These are phyloP conservation scores for Exaiptasia diaphana DNA, from an alignment of 64 coral and sea anemone species.

Conservation along the genomic window DNA sequence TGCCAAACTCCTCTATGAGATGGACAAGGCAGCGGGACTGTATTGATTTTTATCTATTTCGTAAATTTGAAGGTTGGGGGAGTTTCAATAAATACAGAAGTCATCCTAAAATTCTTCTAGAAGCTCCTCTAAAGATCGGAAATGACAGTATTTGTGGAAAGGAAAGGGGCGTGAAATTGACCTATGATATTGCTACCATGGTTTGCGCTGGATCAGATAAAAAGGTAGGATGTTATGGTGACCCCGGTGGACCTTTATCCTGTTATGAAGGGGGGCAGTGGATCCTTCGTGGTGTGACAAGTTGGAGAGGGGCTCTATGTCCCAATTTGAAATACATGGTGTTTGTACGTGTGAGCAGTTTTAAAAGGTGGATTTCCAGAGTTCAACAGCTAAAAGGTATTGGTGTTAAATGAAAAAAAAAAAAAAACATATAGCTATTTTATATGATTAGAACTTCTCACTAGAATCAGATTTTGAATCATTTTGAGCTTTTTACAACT, in stretches of 20 bases:
- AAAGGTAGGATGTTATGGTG: conserved; percentile 52
- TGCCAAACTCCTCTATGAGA: too few species aligned
- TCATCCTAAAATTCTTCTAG: conserved; percentile 22
- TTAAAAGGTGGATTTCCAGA: conserved; percentile 43
- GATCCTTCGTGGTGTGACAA: conserved; percentile 46
- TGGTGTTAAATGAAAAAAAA: too few species aligned
- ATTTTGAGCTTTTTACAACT: too few species aligned
- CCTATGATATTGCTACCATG: conserved; percentile 3
- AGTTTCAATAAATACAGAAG: background rate
- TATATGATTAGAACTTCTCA: too few species aligned
- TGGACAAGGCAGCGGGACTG: too few species aligned
- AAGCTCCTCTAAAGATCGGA: conserved; percentile 30
- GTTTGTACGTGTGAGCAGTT: conserved; percentile 61
- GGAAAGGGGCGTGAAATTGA: conserved; percentile 3
- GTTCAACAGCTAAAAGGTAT: too few species aligned
- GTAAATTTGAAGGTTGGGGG: conserved; percentile 50
- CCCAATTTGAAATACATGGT: conserved; percentile 49
- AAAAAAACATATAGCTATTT: too few species aligned
- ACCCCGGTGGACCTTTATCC: conserved; percentile 59
- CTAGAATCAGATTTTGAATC: too few species aligned
- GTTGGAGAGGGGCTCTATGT: conserved; percentile 53
- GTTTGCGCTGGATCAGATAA: conserved; percentile 46
- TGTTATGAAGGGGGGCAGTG: conserved; percentile 41
- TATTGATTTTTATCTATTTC: too few species aligned
- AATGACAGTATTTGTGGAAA: background rate